Evolutionary conservation across 2,797 vertebrate genomes (phyloP), one percentile per base, ranked within the genome.

Genomic region (Eulemur rubriventer): DNA sequence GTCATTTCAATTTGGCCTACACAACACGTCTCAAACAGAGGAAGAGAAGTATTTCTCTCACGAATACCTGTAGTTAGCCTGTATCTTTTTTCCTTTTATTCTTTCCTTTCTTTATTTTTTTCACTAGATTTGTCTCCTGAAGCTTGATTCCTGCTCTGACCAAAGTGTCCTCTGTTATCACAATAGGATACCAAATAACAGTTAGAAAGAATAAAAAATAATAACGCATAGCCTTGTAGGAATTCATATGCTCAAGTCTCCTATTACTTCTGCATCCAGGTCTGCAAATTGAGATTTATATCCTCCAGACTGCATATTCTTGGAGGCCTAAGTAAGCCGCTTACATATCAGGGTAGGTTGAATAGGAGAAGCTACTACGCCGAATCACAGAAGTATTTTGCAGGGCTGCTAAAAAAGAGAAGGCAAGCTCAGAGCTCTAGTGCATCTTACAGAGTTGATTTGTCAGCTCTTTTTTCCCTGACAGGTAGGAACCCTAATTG

Each of bases 401-500:
- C 8, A 17, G 4, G 12, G 26, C 24, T 79, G 28, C 38, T 95
- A 46, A 84, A 26, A 22, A 59, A 76, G 35, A 63, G 52, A 65
- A 87, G 78, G 7, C 41, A 76, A 94, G 18, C 14, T 17, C 0
- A 3, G 33, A 85, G 6, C 14, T 59, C 63, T 6, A 4, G 52
- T 5, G 16, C 26, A 69, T 94, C 41, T 30, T 80, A 17, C 33
- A 80, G 91, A 87, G 33, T 26, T 38, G 17, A 80, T 38, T 20
- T 61, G 10, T 95, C 83, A 93, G 87, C 78, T 81, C 0, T 57
- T 78, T 83, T 94, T 59, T 41, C 30, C 52, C 7, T 24, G 35
- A 70, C 48, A 80, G 35, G 76, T 79, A 59, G 75, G 41, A 79
- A 80, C 41, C 30, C 52, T 89, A 95, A 86, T 87, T 95, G 43